Percentiles rank a stretch among this genome's conserved stretches.
Evolutionary conservation across 2,888 invertebrate species (phyloP).

Genomic region (Steinernema carpocapsae): DNA sequence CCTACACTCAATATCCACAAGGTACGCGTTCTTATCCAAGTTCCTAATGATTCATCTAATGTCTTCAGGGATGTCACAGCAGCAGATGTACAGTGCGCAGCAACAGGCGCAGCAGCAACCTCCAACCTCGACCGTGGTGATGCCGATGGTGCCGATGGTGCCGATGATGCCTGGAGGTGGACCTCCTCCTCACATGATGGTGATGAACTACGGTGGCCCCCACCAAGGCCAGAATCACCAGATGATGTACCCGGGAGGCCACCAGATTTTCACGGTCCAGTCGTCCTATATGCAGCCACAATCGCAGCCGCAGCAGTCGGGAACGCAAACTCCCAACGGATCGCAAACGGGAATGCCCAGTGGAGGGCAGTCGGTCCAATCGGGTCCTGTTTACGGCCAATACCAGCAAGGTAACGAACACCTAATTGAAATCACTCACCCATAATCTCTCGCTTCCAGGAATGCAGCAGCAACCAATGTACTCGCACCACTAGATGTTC

Average conservation of each 20-base stretch:
- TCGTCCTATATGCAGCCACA: background rate
- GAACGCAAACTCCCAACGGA: slow-evolving; percentile 26
- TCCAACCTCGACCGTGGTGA: background rate
- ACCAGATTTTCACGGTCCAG: background rate
- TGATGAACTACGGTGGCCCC: background rate
- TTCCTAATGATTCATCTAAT: too few species aligned
- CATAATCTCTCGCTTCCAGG: background rate
- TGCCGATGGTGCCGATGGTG: slow-evolving; percentile 3
- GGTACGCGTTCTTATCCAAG: too few species aligned
- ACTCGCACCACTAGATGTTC: background rate
- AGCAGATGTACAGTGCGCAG: background rate
- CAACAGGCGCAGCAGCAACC: slow-evolving; percentile 10
- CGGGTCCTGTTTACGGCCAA: background rate
- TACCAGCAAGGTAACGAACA: background rate
- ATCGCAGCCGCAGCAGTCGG: slow-evolving; percentile 10
- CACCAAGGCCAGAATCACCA: background rate
- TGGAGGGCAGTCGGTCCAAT: background rate
- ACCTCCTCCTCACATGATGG: background rate
- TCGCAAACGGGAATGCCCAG: slow-evolving; percentile 1
- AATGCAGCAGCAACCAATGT: slow-evolving; percentile 10
- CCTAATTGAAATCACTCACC: too few species aligned
- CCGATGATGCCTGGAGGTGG: background rate
- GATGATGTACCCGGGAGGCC: background rate
- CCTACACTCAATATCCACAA: too few species aligned
- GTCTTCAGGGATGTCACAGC: background rate